Evolutionary conservation across 2,113 vertebrate genomes (phyloP), one percentile per base, ranked within the genome.

Genomic region (Hydrolagus affinis): DNA sequence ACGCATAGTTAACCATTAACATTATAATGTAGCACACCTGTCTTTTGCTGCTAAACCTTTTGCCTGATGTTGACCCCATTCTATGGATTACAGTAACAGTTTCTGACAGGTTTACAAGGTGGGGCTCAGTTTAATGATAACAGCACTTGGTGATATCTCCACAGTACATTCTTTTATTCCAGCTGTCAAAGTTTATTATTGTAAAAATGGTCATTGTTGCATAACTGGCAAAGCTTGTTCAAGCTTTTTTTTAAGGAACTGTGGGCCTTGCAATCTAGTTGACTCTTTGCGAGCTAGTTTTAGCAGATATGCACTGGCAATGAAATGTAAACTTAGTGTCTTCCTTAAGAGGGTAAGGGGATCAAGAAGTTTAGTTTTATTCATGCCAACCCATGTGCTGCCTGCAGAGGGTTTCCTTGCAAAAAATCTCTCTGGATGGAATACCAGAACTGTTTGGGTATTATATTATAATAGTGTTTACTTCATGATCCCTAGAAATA

Each of bases 71-170:
- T 87, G 85, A 91, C 88, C 88, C 90, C 90, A 94, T 93, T 93
- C 90, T 89, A 89, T 93, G 94, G 93, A 94, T 95, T 94, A 94
- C 93, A 93, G 94, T 95, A 94, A 95, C 93, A 93, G 91, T 94
- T 93, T 93, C 91, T 95, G 94, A 95, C 94, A 95, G 92, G 93
- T 91, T 92, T 89, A 89, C 89, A 91, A 90, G 94, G 94, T 89
- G 93, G 91, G 91, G 90, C 90, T 91, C 88, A 88, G 85, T 89
- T 89, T 91, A 91, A 89, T 93, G 93, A 91, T 91, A 92, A 89
- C 89, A 85, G 88, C 91, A 91, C 89, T 90, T 90, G 89, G 91
- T 88, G 87, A 89, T 93, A 88, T 91, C 91, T 91, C 87, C 88
- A 89, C 90, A 91, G 87, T 91, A 92, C 93, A 92, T 92, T 92